Evolutionary conservation across 1,140 invertebrate species (phyloP).

Genomic region (Drosophila virilis): DNA sequence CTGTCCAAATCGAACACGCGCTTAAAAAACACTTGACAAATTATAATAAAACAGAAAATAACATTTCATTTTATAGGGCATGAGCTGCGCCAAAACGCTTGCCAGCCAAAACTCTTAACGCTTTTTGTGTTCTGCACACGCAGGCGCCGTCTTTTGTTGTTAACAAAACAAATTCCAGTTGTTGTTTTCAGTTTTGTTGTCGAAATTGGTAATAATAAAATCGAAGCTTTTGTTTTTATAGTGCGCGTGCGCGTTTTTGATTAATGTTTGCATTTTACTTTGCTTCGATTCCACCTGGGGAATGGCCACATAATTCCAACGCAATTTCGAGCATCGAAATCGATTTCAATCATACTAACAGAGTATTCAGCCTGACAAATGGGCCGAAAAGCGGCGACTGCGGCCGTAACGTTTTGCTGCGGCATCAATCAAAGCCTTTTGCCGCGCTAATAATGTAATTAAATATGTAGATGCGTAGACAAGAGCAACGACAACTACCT

Average conservation of each 20-base stretch:
- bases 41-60: conserved; percentile 6
- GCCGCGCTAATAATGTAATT: conserved; percentile 79
- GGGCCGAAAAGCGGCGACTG: conserved; percentile 17
- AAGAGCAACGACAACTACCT: conserved; percentile 22
- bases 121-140: conserved; percentile 72
- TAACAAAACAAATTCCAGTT: conserved; percentile 29
- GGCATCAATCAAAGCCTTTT: conserved; percentile 74
- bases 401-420: conserved; percentile 68
- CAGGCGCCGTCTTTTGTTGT: conserved; percentile 29
- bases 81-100: conserved; percentile 22
- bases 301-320: conserved; percentile 21
- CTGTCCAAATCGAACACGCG: neutral
- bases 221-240: conserved; percentile 65
- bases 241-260: conserved; percentile 76
- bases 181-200: conserved; percentile 14
- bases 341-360: conserved; percentile 38
- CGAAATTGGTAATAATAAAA: conserved; percentile 38
- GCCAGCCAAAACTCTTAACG: conserved; percentile 17
- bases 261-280: conserved; percentile 74
- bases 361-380: conserved; percentile 28
- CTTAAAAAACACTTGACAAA: conserved; percentile 17
- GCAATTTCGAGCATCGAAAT: conserved; percentile 30
- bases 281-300: conserved; percentile 10
- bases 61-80: conserved; percentile 19
- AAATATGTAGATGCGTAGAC: conserved; percentile 67